These are phyloP conservation scores for Ephestia elutella DNA, from an alignment of 1,140 invertebrate species.

Conservation along the genomic window DNA sequence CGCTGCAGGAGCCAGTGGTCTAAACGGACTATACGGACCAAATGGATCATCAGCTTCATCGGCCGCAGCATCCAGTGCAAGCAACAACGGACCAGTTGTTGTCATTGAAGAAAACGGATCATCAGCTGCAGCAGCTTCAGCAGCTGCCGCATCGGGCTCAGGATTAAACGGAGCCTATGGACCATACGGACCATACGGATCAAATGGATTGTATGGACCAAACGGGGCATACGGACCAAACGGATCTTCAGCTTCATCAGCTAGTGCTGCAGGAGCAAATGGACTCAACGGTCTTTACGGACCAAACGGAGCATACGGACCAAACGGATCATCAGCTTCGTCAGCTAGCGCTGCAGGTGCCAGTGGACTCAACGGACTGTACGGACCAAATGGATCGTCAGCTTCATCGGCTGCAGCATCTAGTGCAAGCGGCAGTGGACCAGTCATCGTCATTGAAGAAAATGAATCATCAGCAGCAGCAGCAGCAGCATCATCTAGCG, in stretches of 20 bases:
- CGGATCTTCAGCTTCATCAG: neutral
- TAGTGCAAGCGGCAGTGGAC: neutral
- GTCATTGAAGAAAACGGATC: neutral
- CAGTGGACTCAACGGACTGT: too few relatives aligned
- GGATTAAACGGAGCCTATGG: slow-evolving; percentile 6
- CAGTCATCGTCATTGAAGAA: too few relatives aligned
- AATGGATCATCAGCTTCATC: slow-evolving; percentile 9
- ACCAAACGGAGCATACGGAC: neutral
- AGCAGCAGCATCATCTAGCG: too few relatives aligned
- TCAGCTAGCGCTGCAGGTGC: neutral
- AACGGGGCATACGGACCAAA: neutral
- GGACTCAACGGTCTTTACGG: neutral
- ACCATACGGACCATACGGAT: neutral
- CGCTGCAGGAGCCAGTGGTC: slow-evolving; percentile 11
- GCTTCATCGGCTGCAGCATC: neutral
- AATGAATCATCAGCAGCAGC: too few relatives aligned
- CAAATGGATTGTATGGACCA: too few relatives aligned
- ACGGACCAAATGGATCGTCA: slow-evolving; percentile 1
- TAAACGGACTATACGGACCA: slow-evolving; percentile 9
- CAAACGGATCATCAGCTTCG: neutral
- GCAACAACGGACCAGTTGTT: slow-evolving; percentile 4
- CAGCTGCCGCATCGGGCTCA: neutral
- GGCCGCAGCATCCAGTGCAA: slow-evolving; percentile 9
- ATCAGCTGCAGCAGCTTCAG: slow-evolving; percentile 14
- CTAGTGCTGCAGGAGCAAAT: neutral